Evolutionary conservation across 1,140 invertebrate species (phyloP), one percentile per base, ranked within the genome.

Genomic region (Scaptomyza hsui): DNA sequence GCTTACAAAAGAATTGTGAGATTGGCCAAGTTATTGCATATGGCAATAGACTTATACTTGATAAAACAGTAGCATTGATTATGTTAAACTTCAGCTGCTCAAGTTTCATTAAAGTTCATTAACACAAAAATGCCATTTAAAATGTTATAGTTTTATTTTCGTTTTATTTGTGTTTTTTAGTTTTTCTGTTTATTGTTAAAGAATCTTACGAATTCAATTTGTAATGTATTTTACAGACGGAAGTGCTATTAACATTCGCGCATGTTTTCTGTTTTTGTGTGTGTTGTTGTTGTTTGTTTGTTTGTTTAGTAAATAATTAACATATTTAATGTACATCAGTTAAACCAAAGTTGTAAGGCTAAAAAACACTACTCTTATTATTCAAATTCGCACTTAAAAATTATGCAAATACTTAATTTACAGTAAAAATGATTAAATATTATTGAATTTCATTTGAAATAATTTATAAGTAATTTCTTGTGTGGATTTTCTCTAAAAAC

Each of bases 231-330:
- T 86, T 86, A 86, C 81, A 86, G 78, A 81, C 73, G 77, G 72
- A 81, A 72, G 62, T 59, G 63, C 80, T 68, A 61, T 69, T 21
- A 78, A 71, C 73, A 64, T 70, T 70, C 67, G 35, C 60, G 32
- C 24, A 42, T 70, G 42, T 48, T 63, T 48, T 51, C 15, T 32
- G 16, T 37, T 4, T 37, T 16, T 26, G 39, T 64, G 42, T 67
- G 39, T 73, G n/a, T n/a, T n/a, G n/a, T n/a, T n/a, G n/a, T 41
- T 68, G 60, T 44, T 45, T 19, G 39, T 10, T 51, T 63, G 26
- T 63, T 57, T n/a, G n/a, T 72, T 85, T 86, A 88, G 77, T 86
- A 86, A 86, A 86, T 85, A 86, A 77, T 85, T 86, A 86, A 86
- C 82, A 79, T 86, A 86, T 72, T 86, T 67, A 83, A 80, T 86